Evolutionary conservation across 1,140 invertebrate genomes (phyloP).

Genomic region (Drosophila baimaii): DNA sequence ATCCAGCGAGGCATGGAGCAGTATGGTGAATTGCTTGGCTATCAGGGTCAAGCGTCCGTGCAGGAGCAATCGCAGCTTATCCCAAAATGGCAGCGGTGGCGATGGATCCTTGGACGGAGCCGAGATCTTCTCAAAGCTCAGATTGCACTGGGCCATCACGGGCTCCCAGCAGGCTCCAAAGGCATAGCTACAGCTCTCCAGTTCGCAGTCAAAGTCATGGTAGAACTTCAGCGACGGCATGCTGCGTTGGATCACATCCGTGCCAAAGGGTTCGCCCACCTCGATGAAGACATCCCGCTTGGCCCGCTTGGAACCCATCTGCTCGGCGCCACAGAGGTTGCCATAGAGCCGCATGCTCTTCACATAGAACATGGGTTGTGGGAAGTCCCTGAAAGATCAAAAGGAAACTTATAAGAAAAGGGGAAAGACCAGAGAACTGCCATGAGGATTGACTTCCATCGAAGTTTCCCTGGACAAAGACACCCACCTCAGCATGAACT

Average conservation of each 20-base stretch:
- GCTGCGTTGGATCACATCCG: slow-evolving; percentile 90
- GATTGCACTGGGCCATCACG: slow-evolving; percentile 96
- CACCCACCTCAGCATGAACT: slow-evolving; percentile 88
- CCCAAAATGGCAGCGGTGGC: slow-evolving; percentile 97
- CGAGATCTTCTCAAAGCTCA: slow-evolving; percentile 94
- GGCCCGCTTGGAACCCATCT: slow-evolving; percentile 91
- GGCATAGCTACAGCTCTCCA: slow-evolving; percentile 94
- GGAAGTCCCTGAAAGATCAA: slow-evolving; percentile 92
- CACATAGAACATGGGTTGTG: slow-evolving; percentile 94
- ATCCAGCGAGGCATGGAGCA: slow-evolving; percentile 97
- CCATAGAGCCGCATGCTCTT: slow-evolving; percentile 94
- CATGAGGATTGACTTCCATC: too few relatives aligned
- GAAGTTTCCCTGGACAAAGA: too few relatives aligned
- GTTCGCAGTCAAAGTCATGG: slow-evolving; percentile 98
- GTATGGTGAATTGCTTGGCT: slow-evolving; percentile 93
- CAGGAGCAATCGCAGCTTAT: slow-evolving; percentile 96
- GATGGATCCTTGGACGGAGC: slow-evolving; percentile 96
- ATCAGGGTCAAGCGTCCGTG: slow-evolving; percentile 96
- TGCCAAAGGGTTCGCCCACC: slow-evolving; percentile 91
- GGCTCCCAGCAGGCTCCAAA: slow-evolving; percentile 99
- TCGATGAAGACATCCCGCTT: slow-evolving; percentile 89
- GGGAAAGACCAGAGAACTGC: too few relatives aligned
- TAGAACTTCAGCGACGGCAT: slow-evolving; percentile 99
- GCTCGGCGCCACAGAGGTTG: slow-evolving; percentile 94
- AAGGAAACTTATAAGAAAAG: neutral